Evolutionary conservation across 2,113 vertebrate genomes (phyloP).

Genomic region (Seriola dumerili): DNA sequence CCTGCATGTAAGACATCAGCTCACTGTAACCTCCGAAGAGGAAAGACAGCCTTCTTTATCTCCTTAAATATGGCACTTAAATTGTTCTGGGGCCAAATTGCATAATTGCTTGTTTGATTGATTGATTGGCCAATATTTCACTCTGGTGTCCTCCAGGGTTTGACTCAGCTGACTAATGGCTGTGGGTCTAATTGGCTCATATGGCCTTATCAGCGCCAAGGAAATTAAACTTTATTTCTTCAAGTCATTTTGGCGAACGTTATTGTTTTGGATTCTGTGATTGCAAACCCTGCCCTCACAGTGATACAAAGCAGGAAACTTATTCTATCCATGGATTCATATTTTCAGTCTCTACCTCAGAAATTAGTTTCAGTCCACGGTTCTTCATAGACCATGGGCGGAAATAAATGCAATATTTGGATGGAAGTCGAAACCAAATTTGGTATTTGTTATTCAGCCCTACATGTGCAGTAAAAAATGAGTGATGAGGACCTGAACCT

Average conservation of each 20-base stretch:
- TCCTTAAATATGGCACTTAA: conserved; percentile 14
- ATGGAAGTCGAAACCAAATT: background rate
- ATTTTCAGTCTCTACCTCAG: background rate
- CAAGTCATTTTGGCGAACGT: conserved; percentile 44
- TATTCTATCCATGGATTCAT: background rate
- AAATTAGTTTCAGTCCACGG: background rate
- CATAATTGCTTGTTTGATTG: conserved; percentile 54
- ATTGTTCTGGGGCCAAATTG: conserved; percentile 33
- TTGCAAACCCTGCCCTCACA: background rate
- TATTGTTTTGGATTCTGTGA: conserved; percentile 38
- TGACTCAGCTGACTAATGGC: conserved; percentile 57
- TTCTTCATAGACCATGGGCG: background rate
- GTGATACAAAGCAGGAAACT: background rate
- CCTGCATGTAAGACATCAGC: background rate
- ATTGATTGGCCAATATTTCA: conserved; percentile 68
- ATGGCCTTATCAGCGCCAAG: conserved; percentile 49
- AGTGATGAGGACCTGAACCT: background rate
- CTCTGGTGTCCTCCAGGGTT: conserved; percentile 34
- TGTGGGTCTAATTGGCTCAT: conserved; percentile 56
- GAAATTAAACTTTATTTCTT: conserved; percentile 66
- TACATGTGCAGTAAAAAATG: background rate
- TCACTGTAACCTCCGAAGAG: background rate
- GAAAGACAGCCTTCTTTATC: background rate
- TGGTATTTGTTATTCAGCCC: background rate
- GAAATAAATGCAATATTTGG: background rate